Base-by-base conservation (phyloP, 2,797 vertebrate species). In the Gallinago nigripennis region DNA sequence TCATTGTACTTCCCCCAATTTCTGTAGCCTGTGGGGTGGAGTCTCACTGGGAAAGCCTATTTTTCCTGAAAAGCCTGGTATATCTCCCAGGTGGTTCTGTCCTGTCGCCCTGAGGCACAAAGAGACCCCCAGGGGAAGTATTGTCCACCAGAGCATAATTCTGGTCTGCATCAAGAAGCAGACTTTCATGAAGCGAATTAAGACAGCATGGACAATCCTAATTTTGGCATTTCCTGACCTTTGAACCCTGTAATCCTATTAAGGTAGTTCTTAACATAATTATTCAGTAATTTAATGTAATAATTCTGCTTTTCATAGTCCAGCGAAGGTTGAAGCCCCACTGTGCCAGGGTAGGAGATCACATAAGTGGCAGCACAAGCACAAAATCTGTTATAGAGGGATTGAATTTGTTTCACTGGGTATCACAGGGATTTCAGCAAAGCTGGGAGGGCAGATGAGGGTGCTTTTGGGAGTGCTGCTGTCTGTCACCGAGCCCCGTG, bases 201-300 rank as follows among this genome's bases (percentile, higher is more conserved):
- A 92, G 72, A 48, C 53, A 41, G n/a, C 69, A 48, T 41, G 86
- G 69, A 57, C 82, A 68, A 82, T 81, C 93, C 92, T 92, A 92
- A 90, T 91, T 95, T 92, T 85, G 94, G 69, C 85, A 83, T 91
- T 90, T 91, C 65, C 79, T 87, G 28, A 94, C 95, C 94, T 95
- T 88, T 96, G 89, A 91, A 94, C 95, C 57, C 43, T 50, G 12
- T 91, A 96, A 96, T 96, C 93, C 79, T 90, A 88, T 96, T 92
- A 91, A 90, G 87, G 57, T 71, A 53, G 69, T 78, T 87, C 87
- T 95, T 88, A 92, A 90, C 19, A 30, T 64, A 81, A 92, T 95
- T 78, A 75, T 94, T 94, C 53, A 8, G 69, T 76, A 64, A 70
- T 92, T 91, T 78, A 83, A 85, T 78, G 57, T 43, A 80, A 33